These are phyloP conservation scores for Hystrix brachyura DNA, from an alignment of 2,113 vertebrate species.

Conservation along the genomic window DNA sequence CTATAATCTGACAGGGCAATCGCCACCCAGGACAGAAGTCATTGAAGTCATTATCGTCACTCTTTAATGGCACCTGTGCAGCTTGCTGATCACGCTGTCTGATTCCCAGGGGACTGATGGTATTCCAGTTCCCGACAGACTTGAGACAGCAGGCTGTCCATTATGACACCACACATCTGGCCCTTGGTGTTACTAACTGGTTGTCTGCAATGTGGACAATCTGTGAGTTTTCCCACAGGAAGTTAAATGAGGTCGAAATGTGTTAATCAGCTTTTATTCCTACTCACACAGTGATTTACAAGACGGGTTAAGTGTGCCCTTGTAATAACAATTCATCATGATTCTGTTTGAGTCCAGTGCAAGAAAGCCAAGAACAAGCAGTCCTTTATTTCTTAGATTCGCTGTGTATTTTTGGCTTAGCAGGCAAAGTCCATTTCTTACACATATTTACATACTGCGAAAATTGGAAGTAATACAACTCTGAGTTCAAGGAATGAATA, in stretches of 20 bases:
- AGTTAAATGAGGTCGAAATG: conserved; percentile 65
- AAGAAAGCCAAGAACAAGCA: conserved; percentile 22
- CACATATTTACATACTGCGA: conserved; percentile 36
- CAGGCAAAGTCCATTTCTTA: conserved; percentile 35
- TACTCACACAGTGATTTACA: conserved; percentile 68
- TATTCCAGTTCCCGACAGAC: conserved; percentile 46
- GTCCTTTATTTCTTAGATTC: conserved; percentile 35
- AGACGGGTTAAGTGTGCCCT: conserved; percentile 54
- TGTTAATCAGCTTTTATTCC: conserved; percentile 66
- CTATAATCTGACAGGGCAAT: conserved; percentile 28
- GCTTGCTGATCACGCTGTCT: neutral
- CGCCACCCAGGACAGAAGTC: neutral
- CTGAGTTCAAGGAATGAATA: conserved; percentile 31
- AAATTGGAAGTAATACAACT: conserved; percentile 53
- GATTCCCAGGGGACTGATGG: neutral
- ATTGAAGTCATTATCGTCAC: neutral
- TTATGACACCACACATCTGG: conserved; percentile 67
- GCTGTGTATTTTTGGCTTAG: neutral
- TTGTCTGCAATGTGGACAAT: conserved; percentile 37
- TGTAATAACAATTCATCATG: conserved; percentile 54
- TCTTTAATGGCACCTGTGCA: neutral
- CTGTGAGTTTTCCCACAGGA: conserved; percentile 51
- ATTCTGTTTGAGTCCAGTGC: conserved; percentile 30
- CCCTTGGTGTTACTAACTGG: conserved; percentile 12
- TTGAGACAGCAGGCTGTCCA: conserved; percentile 40